These are phyloP conservation scores for Prinia subflava DNA, from an alignment of 2,113 vertebrate genomes.

Conservation along the genomic window DNA sequence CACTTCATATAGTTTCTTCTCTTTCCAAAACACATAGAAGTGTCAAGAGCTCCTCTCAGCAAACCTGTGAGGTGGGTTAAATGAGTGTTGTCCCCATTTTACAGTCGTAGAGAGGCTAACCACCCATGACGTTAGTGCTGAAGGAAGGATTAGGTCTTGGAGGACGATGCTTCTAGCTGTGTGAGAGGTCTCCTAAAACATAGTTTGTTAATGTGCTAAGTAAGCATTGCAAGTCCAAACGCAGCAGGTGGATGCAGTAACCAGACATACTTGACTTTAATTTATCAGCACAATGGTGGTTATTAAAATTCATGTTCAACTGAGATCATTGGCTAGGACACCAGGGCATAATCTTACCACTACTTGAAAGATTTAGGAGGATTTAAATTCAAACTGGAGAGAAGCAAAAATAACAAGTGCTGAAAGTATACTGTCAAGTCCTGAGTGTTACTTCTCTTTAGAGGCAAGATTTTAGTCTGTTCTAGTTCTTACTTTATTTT, in stretches of 20 bases:
- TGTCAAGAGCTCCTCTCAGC: background rate
- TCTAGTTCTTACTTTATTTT: background rate
- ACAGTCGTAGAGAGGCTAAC: slow-evolving; percentile 3
- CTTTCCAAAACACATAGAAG: background rate
- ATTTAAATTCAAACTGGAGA: background rate
- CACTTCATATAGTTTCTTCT: background rate
- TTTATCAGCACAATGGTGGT: slow-evolving; percentile 3
- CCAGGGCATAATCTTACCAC: background rate
- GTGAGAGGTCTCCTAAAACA: slow-evolving; percentile 21
- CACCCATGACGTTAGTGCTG: slow-evolving; percentile 11
- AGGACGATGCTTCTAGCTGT: background rate
- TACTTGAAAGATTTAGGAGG: slow-evolving; percentile 13
- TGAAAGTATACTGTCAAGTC: background rate
- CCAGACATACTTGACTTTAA: background rate
- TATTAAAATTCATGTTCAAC: slow-evolving; percentile 19
- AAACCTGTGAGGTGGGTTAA: slow-evolving; percentile 17
- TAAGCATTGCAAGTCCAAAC: background rate
- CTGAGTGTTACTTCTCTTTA: background rate
- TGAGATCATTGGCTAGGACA: background rate
- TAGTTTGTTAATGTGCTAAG: slow-evolving; percentile 21
- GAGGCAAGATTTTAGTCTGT: background rate
- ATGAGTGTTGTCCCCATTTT: slow-evolving; percentile 37
- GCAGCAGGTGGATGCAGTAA: background rate
- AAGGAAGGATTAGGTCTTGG: background rate
- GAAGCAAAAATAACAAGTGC: background rate